Percentiles rank a stretch among this genome's conserved stretches.
phyloP scores from a whole-genome alignment of 1,140 invertebrate genomes.

The Nilaparvata lugens region DNA sequence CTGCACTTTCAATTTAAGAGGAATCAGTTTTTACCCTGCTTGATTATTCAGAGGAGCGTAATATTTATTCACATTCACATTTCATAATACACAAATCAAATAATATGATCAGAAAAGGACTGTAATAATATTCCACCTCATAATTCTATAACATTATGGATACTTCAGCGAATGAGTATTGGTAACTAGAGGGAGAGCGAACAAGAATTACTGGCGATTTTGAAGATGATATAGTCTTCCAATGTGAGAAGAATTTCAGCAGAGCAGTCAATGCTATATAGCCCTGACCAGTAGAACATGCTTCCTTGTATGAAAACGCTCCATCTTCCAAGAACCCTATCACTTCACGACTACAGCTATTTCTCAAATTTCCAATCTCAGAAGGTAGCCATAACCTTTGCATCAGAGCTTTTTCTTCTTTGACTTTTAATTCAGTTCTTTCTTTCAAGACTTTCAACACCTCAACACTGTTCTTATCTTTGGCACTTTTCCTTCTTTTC shows the following conservation, averaged over 20 bases:
- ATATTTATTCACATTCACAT: no score
- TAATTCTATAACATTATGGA: no score
- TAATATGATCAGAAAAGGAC: no score
- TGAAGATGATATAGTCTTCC: background rate
- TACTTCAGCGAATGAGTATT: background rate
- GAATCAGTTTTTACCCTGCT: no score
- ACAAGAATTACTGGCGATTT: background rate
- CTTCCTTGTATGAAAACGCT: slow-evolving; percentile 56
- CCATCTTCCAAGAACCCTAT: slow-evolving; percentile 64
- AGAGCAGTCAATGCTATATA: slow-evolving; percentile 52
- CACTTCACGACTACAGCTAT: slow-evolving; percentile 51
- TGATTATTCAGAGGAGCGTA: no score
- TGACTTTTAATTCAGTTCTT: slow-evolving; percentile 30
- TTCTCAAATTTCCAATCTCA: slow-evolving; percentile 42
- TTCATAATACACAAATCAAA: no score
- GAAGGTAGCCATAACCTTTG: slow-evolving; percentile 54
- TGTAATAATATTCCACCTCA: no score
- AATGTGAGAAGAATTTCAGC: slow-evolving; percentile 32
- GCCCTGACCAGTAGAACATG: slow-evolving; percentile 51
- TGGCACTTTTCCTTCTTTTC: slow-evolving; percentile 39
- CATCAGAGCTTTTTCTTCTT: slow-evolving; percentile 50
- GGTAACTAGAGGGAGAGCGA: background rate
- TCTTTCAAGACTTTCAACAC: slow-evolving; percentile 15
- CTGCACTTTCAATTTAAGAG: no score
- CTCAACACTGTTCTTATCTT: slow-evolving; percentile 18